phyloP scores from a whole-genome alignment of 1,140 invertebrate genomes.

The Temnothorax nylanderi region DNA sequence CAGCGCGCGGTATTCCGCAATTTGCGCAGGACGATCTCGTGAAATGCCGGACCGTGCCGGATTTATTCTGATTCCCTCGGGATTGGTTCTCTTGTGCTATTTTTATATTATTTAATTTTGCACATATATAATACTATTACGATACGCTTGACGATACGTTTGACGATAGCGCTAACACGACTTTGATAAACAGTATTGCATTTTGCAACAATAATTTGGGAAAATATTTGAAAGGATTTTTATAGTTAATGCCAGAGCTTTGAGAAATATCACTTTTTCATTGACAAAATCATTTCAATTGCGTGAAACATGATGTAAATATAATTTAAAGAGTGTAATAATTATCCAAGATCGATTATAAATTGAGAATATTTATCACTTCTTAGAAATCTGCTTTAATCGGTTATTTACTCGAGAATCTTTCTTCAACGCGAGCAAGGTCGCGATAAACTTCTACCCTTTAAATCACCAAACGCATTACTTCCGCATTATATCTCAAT shows the following conservation, averaged over 20 bases:
- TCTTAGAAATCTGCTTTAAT: not conserved
- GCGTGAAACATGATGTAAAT: not conserved
- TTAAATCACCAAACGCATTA: constrained; percentile 34
- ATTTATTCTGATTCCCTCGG: constrained; percentile 3
- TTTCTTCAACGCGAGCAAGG: constrained; percentile 6
- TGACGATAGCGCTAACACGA: not conserved
- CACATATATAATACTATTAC: not conserved
- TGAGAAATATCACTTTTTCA: not conserved
- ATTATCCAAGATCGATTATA: not conserved
- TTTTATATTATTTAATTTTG: not conserved
- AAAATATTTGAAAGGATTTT: not conserved
- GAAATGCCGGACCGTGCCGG: constrained; percentile 12
- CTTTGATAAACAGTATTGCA: not conserved
- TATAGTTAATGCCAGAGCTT: not conserved
- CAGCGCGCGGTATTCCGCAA: constrained; percentile 43
- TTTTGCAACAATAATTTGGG: not conserved
- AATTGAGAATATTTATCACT: not conserved
- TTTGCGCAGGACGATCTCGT: constrained; percentile 39
- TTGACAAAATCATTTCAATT: not conserved
- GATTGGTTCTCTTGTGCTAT: constrained; percentile 9
- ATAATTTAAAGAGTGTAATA: not conserved
- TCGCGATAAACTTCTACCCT: constrained; percentile 40
- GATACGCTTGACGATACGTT: not conserved
- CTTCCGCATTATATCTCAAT: constrained; percentile 42
- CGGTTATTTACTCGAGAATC: not conserved